Percentiles rank a stretch among this genome's conserved stretches.
These are phyloP conservation scores for Pithys albifrons DNA, from an alignment of 2,113 vertebrate species.

Conservation along the genomic window DNA sequence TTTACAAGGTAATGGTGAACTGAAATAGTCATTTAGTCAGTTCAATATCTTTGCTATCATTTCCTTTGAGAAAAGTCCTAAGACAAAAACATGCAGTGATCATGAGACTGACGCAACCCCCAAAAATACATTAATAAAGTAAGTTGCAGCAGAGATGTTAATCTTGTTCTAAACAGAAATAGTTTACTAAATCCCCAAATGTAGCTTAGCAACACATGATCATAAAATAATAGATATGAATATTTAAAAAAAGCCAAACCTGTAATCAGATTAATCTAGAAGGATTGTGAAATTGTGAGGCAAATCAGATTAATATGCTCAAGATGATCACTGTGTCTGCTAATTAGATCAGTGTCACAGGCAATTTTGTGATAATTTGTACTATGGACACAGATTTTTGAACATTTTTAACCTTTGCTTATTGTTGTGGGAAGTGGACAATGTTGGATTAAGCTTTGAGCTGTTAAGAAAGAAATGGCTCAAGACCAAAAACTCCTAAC, in stretches of 20 bases:
- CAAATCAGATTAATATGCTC: constrained; percentile 12
- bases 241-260: neutral
- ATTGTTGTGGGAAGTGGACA: neutral
- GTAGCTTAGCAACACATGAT: neutral
- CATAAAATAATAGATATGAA: neutral
- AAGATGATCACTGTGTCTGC: neutral
- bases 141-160: neutral
- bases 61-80: neutral
- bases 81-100: neutral
- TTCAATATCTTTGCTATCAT: neutral
- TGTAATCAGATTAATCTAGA: neutral
- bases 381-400: neutral
- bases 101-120: neutral
- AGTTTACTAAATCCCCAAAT: neutral
- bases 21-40: neutral
- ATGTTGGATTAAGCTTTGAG: neutral
- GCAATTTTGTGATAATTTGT: neutral
- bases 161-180: neutral
- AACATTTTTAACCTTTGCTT: neutral
- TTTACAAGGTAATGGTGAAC: neutral
- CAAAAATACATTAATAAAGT: neutral
- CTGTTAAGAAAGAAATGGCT: neutral
- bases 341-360: neutral
- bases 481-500: neutral
- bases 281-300: neutral